phyloP scores from a whole-genome alignment of 2,113 vertebrate genomes.

The Deroptyus accipitrinus region DNA sequence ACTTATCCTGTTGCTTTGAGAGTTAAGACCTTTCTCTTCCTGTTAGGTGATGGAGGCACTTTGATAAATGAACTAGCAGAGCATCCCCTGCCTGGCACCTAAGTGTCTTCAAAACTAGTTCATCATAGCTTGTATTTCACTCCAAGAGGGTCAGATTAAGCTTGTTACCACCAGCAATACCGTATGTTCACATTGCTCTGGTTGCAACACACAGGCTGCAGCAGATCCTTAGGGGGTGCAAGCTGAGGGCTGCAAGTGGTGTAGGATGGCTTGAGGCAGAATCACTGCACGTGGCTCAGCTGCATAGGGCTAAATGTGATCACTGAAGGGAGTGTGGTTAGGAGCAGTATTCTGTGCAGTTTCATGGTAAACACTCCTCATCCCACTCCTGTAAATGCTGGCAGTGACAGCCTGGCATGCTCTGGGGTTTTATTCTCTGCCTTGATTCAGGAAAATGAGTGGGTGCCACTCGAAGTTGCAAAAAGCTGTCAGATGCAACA shows the following conservation, averaged over 20 bases:
- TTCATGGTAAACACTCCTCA: neutral
- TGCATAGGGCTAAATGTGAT: neutral
- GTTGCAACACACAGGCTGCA: neutral
- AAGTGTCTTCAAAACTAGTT: neutral
- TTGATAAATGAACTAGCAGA: neutral
- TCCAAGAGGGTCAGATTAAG: neutral
- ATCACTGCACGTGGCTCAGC: neutral
- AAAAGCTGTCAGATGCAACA: conserved; percentile 38
- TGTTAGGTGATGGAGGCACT: neutral
- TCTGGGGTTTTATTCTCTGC: conserved; percentile 6
- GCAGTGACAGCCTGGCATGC: neutral
- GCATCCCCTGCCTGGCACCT: neutral
- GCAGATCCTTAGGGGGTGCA: neutral
- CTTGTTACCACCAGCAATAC: neutral
- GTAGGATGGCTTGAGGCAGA: neutral
- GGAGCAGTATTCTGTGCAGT: neutral
- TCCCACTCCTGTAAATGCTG: conserved; percentile 32
- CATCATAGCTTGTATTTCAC: neutral
- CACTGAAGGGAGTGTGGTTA: neutral
- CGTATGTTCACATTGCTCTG: neutral
- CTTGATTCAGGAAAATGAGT: conserved; percentile 1
- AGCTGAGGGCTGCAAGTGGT: neutral
- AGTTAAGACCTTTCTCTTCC: neutral
- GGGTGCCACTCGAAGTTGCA: conserved; percentile 25
- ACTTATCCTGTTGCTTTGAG: neutral